Percentiles rank a stretch among this genome's conserved stretches.
phyloP scores from a whole-genome alignment of 2,113 vertebrate species.

The Platanista minor region DNA sequence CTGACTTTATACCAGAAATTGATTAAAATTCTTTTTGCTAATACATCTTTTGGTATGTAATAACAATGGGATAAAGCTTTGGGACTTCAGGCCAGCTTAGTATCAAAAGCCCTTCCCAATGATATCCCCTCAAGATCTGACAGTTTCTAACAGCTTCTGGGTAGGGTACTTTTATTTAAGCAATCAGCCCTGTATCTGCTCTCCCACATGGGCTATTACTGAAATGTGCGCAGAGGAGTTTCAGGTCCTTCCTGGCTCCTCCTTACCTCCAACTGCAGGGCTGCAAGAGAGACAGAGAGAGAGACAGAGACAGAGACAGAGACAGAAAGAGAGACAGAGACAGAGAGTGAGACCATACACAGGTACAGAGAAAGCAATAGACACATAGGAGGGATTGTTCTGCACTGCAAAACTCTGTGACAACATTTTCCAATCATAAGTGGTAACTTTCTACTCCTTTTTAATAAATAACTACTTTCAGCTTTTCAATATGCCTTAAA shows the following conservation, averaged over 20 bases:
- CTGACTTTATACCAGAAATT: background rate
- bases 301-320: background rate
- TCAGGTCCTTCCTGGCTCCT: background rate
- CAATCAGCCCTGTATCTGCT: background rate
- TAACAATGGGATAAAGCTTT: background rate
- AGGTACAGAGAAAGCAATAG: background rate
- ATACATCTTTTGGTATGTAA: background rate
- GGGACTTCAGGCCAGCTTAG: background rate
- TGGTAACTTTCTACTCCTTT: background rate
- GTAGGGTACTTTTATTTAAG: background rate
- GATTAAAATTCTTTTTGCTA: background rate
- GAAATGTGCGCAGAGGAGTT: background rate
- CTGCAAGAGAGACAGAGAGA: background rate
- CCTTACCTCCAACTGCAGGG: background rate
- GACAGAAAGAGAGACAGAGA: background rate
- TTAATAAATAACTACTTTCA: background rate
- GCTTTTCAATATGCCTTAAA: background rate
- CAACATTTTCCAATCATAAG: background rate
- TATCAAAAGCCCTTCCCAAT: background rate
- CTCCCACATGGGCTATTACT: background rate
- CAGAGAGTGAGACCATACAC: background rate
- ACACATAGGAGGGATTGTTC: background rate
- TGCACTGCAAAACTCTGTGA: background rate
- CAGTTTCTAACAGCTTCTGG: background rate
- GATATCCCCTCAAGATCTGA: background rate